Conservation (phyloP, 2,113 vertebrate species). For the Pardalotus punctatus region DNA sequence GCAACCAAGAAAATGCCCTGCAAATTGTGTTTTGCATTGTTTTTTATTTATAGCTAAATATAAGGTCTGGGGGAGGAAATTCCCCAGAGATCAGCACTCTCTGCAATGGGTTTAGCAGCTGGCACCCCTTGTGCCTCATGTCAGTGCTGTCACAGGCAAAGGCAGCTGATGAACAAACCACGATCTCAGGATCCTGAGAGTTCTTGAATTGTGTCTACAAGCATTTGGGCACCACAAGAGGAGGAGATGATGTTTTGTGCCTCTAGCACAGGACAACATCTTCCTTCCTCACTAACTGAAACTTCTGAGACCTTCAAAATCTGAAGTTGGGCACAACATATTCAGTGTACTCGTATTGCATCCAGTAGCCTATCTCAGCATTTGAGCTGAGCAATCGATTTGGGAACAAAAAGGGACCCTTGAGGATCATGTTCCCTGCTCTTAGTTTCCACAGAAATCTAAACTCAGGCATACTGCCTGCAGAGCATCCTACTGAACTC, state of each 20-base stretch:
- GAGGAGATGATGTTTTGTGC: neutral
- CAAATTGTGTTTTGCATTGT: neutral
- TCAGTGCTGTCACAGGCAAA: neutral
- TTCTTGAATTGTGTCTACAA: neutral
- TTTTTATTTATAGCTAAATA: neutral
- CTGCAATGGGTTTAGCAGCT: neutral
- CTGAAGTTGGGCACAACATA: neutral
- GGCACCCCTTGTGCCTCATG: accelerated
- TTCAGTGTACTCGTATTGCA: neutral
- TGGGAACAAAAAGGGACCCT: neutral
- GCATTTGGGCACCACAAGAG: neutral
- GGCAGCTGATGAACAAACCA: neutral
- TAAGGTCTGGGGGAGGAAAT: neutral
- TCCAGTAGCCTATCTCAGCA: neutral
- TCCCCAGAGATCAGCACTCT: neutral
- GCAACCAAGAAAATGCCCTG: neutral
- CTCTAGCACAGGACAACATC: accelerated
- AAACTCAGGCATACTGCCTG: neutral
- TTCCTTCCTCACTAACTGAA: neutral
- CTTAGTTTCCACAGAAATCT: neutral
- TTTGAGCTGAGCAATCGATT: neutral
- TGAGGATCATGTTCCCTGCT: neutral
- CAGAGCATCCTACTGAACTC: neutral
- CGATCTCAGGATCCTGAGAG: neutral
- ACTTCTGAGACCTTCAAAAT: neutral